phyloP scores from a whole-genome alignment of 92 coral and sea anemone species.

The Paramuricea clavata region DNA sequence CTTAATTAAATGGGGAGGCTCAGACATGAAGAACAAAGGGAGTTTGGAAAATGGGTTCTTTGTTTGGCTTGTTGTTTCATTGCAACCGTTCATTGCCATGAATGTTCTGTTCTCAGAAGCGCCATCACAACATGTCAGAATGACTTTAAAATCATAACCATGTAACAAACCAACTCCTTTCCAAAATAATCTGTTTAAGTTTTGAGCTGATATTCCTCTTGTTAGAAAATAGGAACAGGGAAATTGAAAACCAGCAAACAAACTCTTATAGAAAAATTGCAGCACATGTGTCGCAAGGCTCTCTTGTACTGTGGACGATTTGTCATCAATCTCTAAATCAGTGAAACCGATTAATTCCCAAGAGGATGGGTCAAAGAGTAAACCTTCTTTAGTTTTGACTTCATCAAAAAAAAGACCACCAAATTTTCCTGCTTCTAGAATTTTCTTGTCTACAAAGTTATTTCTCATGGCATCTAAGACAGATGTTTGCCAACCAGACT shows the following conservation, averaged over 20 bases:
- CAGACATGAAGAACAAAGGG: constrained; percentile 23
- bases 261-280: constrained; percentile 38
- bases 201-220: constrained; percentile 30
- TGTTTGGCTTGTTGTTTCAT: constrained; percentile 19
- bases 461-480: constrained; percentile 43
- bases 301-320: background rate
- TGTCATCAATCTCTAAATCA: constrained; percentile 11
- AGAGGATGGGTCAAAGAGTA: too few species aligned
- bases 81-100: background rate
- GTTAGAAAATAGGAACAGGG: constrained; percentile 40
- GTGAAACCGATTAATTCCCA: too few species aligned
- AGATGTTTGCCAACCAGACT: too few species aligned
- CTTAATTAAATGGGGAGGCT: constrained; percentile 39
- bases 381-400: too few species aligned
- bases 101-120: too few species aligned
- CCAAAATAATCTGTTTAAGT: constrained; percentile 35
- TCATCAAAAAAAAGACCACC: too few species aligned
- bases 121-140: constrained; percentile 29
- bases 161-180: constrained; percentile 32
- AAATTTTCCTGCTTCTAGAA: constrained; percentile 36
- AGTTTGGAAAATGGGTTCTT: too few species aligned
- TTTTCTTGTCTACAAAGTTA: constrained; percentile 24
- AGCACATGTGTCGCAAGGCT: constrained; percentile 39
- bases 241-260: constrained; percentile 22
- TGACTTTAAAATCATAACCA: constrained; percentile 4